A percentile compares a stretch with the other conserved stretches of the same genome.
Conservation (phyloP, 1,140 invertebrate species). For the Lepeophtheirus salmonis region DNA sequence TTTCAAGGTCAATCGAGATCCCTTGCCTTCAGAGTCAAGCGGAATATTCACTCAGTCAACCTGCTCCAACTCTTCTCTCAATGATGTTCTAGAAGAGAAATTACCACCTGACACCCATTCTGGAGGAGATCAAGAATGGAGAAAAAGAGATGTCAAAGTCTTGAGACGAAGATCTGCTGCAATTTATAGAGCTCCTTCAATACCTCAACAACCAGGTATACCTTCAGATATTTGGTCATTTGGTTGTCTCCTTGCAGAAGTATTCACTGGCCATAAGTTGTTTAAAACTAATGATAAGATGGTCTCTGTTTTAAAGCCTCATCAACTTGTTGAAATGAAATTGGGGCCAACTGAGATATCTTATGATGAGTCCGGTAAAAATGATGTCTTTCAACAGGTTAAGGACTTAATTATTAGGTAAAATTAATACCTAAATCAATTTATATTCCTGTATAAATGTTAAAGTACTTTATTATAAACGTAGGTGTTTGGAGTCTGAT, state of each 20-base stretch:
- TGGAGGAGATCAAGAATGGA: neutral
- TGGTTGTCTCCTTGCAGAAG: constrained; percentile 8
- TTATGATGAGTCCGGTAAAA: neutral
- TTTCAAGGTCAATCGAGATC: too few relatives aligned
- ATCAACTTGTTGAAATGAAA: constrained; percentile 10
- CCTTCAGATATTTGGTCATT: constrained; percentile 8
- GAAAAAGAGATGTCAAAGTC: neutral
- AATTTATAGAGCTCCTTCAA: neutral
- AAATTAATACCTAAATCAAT: too few relatives aligned
- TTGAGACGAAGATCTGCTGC: neutral
- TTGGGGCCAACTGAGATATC: constrained; percentile 2
- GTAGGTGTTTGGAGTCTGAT: neutral
- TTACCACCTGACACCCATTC: neutral
- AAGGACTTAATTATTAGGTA: constrained; percentile 5
- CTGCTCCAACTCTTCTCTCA: neutral
- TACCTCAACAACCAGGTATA: neutral
- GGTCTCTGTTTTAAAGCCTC: neutral
- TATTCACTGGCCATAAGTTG: constrained; percentile 8
- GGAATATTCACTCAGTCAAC: neutral
- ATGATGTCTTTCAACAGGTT: neutral
- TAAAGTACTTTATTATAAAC: neutral
- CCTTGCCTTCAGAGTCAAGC: neutral
- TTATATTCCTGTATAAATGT: neutral
- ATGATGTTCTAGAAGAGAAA: neutral
- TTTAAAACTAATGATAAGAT: constrained; percentile 2